Base-by-base conservation (phyloP, 2,888 invertebrate genomes). In the Hemaris fuciformis region DNA sequence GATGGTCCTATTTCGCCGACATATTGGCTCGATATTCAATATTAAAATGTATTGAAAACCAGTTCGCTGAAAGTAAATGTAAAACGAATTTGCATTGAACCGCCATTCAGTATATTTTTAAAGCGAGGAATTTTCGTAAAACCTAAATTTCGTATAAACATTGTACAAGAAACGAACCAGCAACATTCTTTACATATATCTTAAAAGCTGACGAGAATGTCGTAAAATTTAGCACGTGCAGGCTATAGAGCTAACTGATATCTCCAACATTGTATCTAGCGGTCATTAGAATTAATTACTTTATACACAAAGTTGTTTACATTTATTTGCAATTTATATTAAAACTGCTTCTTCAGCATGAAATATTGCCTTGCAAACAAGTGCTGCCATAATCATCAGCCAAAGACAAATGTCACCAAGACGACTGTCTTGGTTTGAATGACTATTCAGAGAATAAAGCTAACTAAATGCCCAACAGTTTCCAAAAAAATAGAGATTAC, bases 281-380 rank as follows among this genome's bases (percentile, higher is more conserved):
- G 15, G 1, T 31, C 53, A 53, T 53, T 53, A 53, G 53, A 53
- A 53, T 53, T 31, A 53, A 53, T 31, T 7, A 53, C 53, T 53
- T 53, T 18, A 31, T 53, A 15, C 53, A 53, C 18, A 53, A 53
- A 27, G 15, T 18, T 15, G 23, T 31, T n/a, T 25, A 15, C 25
- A 18, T 31, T 18, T 31, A 31, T 31, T 31, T 53, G 31, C 31
- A 53, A 18, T 18, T 15, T 31, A 31, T 18, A 53, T 10, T 15
- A 53, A 25, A 6, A 31, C 31, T 53, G 31, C 15, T 18, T 27
- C 18, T 46, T 13, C 10, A 15, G 48, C 3, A 25, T n/a, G 3
- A 46, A 3, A 48, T 2, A n/a, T 25, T 27, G 15, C n/a, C 15
- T 48, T 27, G 27, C 25, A 15, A 8, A 38, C n/a, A 27, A 7